Evolutionary conservation across 2,888 invertebrate species (phyloP), one percentile per base, ranked within the genome.

Genomic region (Epirrita christyi): DNA sequence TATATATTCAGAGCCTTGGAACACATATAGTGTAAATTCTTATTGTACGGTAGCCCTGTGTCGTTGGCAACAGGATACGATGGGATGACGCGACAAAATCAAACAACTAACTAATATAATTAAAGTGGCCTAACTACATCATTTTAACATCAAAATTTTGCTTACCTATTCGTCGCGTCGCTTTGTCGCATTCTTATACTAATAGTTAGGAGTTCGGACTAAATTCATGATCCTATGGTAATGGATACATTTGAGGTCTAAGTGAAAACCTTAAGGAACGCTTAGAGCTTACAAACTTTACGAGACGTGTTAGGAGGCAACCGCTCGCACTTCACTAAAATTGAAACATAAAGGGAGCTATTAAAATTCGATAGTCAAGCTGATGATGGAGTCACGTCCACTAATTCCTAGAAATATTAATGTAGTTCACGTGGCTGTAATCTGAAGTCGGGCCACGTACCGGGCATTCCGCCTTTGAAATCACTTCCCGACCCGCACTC

Each of bases 401-500:
- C 78, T 85, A 86, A 86, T 87, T 86, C 83, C 71, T 78, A 72
- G 78, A 80, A 83, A 85, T 86, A 87, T 86, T 81, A 87, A 88
- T 84, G 84, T 82, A 81, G 79, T 79, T 76, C 79, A 75, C 85
- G 78, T 79, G 80, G 76, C 71, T 68, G 69, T 63, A 64, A 81
- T 88, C 81, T 71, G 73, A 57, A 88, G 81, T 85, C 89, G 66
- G 56, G 76, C 76, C 91, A 90, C 90, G 89, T 86, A 73, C 80
- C 80, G 84, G 83, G 82, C 85, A 86, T 88, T 87, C 80, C 83
- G 84, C 83, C 83, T 82, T 81, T 81, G 86, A 83, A 91, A 90
- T 90, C 90, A 90, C 91, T 91, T 89, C 85, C 83, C 87, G 78
- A 77, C 80, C 81, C 66, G 76, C 81, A 78, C 80, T 79, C 80